Base-by-base conservation (phyloP, 2,888 invertebrate genomes). In the Dascillus cervinus region DNA sequence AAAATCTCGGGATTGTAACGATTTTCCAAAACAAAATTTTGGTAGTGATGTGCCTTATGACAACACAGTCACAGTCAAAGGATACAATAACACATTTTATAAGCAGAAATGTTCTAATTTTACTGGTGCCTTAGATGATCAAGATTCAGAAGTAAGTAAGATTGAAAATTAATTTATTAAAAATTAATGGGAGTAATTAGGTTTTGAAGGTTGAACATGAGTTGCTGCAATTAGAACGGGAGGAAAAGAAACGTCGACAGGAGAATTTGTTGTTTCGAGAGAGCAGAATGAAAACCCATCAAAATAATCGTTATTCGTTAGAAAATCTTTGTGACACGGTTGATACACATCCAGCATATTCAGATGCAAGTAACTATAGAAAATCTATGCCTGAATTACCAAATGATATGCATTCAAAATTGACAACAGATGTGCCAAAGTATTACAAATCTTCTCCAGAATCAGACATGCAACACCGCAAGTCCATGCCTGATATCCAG, bases 121-220 rank as follows among this genome's bases (percentile, higher is more conserved):
- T n/a, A n/a, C n/a, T n/a, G n/a, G 22, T 3, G 31, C 14, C 6
- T 23, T 32, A 3, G 56, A 57, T 39, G 60, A 57, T 31, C 56
- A 61, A 45, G 61, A 64, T 45, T 62, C 62, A 9, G 64, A 64
- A 52, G 62, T 48, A 39, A 36, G 27, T 23, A n/a, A n/a, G n/a
- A n/a, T n/a, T n/a, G n/a, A n/a, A n/a, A n/a, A n/a, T n/a, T n/a
- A n/a, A n/a, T n/a, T n/a, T n/a, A n/a, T n/a, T n/a, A n/a, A n/a
- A n/a, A n/a, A n/a, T n/a, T n/a, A n/a, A n/a, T n/a, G n/a, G n/a
- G n/a, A n/a, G n/a, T n/a, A n/a, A n/a, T n/a, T n/a, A 83, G 60
- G 80, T 85, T 11, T 69, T 85, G 15, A 78, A 83, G 43, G 83
- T 85, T 41, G 85, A 86, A 64, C 73, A 83, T 23, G 85, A 86